Base-by-base conservation (phyloP, 2,888 invertebrate species). In the Dysmachus trigonus region DNA sequence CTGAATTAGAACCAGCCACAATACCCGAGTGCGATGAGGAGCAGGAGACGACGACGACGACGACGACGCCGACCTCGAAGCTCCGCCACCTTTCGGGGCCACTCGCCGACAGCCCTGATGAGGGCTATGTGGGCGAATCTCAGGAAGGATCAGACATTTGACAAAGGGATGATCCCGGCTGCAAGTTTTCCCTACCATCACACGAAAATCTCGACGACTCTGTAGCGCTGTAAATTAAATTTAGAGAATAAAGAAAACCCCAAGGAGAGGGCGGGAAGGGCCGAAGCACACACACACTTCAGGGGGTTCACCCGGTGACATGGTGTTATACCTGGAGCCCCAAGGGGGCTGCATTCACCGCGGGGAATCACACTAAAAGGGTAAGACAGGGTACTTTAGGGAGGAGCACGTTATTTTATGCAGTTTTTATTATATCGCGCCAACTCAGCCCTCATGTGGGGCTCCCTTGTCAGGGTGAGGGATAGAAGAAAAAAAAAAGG, bases 71-170 rank as follows among this genome's bases (percentile, higher is more conserved):
- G 22, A 62, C 62, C 27, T 89, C 93, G 92, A 91, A 93, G 93
- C 89, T 94, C 92, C 90, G 93, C 88, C 92, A 92, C 88, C 89
- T 92, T 83, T 90, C 91, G 53, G 92, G 92, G 77, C 93, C 93
- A n/a, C 89, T 93, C 89, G 95, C 96, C 22, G 97, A 97, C 90
- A 97, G 96, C 92, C 96, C 97, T 51, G 97, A 97, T 91, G 97
- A 97, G 92, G 97, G 97, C 22, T 97, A 97, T 91, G 97, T 96
- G 85, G 97, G 97, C 53, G 97, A 97, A 89, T 93, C 92, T 35
- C 93, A 92, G 81, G 94, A 94, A 90, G 94, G 95, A 87, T 94
- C 94, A 89, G 95, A 95, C 90, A 95, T 95, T 92, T 95, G 95
- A 95, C 95, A 90, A 88, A 90, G 90, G 85, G 87, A 87, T 79